Conservation (phyloP, 2,888 invertebrate species). For the Furcula furcula region DNA sequence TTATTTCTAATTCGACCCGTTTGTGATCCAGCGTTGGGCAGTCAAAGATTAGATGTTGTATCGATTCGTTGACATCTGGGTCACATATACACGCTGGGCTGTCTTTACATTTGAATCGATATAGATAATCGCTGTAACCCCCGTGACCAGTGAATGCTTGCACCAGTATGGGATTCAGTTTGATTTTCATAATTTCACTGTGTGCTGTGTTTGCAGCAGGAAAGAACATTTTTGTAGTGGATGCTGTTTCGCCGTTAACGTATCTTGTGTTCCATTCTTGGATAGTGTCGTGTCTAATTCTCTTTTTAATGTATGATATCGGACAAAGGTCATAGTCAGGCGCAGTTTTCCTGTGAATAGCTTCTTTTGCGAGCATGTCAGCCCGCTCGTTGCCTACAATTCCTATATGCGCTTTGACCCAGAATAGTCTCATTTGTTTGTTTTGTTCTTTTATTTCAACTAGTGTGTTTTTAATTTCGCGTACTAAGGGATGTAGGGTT, state of each 20-base stretch:
- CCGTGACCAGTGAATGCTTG: conserved; percentile 2
- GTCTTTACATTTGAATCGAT: conserved; percentile 9
- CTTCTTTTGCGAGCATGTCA: not conserved
- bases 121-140: conserved; percentile 3
- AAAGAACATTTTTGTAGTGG: not conserved
- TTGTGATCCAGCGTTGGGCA: not conserved
- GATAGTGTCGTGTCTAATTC: conserved; percentile 1
- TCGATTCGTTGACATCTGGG: not conserved
- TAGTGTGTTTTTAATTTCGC: not conserved
- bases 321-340: conserved; percentile 8
- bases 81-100: conserved; percentile 10
- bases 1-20: not conserved
- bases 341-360: not conserved
- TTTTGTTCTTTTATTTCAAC: not conserved
- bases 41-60: not conserved
- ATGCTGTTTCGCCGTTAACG: not conserved
- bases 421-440: not conserved
- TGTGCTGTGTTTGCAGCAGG: not conserved
- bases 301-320: conserved; percentile 13
- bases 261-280: not conserved
- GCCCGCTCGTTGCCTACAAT: not conserved
- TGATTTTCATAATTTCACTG: not conserved
- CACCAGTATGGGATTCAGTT: not conserved
- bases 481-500: not conserved
- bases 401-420: not conserved